A percentile compares a stretch with the other conserved stretches of the same genome.
Conservation (phyloP, 2,113 vertebrate genomes). For the Arothron firmamentum region DNA sequence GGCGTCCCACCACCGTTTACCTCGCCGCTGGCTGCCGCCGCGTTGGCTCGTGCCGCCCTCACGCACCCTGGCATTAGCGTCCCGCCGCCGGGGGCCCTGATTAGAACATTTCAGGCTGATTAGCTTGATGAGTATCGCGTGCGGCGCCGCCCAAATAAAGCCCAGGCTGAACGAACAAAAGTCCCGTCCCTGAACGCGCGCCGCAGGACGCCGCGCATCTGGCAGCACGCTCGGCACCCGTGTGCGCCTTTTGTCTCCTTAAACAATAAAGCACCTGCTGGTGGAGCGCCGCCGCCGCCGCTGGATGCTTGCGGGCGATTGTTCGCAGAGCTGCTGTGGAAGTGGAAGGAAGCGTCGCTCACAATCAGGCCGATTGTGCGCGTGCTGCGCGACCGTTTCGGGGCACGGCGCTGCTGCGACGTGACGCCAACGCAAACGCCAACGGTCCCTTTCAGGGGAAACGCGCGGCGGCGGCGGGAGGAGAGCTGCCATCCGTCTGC, state of each 20-base stretch:
- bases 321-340: not conserved
- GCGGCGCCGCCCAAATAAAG: not conserved
- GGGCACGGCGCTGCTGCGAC: slow-evolving; percentile 29
- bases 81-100: slow-evolving; percentile 10
- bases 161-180: slow-evolving; percentile 21
- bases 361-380: slow-evolving; percentile 52
- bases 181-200: not conserved
- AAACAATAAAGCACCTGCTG: slow-evolving; percentile 58
- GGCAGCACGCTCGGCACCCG: slow-evolving; percentile 15
- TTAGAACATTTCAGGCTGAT: slow-evolving; percentile 31
- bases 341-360: not conserved
- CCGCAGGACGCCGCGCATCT: slow-evolving; percentile 21
- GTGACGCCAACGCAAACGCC: slow-evolving; percentile 5
- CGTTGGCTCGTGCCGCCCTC: not conserved
- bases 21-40: slow-evolving; percentile 3
- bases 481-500: slow-evolving; percentile 10
- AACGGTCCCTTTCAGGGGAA: slow-evolving; percentile 10
- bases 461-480: slow-evolving; percentile 17
- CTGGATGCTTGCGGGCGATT: slow-evolving; percentile 37
- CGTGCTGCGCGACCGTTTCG: slow-evolving; percentile 23
- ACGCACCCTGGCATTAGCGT: not conserved
- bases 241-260: slow-evolving; percentile 28
- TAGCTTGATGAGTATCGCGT: slow-evolving; percentile 17
- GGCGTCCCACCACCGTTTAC: slow-evolving; percentile 10
- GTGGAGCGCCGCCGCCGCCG: slow-evolving; percentile 2